These are phyloP conservation scores for Gymnogyps californianus DNA, from an alignment of 2,113 vertebrate genomes.

Conservation along the genomic window DNA sequence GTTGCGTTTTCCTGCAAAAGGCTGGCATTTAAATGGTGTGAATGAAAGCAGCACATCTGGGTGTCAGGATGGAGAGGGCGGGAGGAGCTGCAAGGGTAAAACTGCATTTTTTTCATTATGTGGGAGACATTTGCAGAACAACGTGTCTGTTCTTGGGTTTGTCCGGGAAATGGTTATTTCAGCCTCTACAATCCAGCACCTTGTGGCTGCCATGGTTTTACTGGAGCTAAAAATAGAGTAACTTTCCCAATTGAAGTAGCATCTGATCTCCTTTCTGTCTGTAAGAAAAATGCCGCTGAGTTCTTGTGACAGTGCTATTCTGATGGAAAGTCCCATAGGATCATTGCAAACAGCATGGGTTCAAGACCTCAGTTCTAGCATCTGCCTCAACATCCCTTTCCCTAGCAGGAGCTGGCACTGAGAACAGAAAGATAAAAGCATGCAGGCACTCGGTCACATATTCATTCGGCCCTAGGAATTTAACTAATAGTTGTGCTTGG, in stretches of 20 bases:
- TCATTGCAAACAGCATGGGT: neutral
- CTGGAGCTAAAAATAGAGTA: neutral
- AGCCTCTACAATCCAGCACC: neutral
- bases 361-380: neutral
- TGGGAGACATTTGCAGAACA: neutral
- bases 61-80: neutral
- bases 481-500: neutral
- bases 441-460: neutral
- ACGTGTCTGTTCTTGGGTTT: accelerated
- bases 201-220: neutral
- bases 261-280: neutral
- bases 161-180: neutral
- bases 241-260: neutral
- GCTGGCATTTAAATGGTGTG: neutral
- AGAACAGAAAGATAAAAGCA: neutral
- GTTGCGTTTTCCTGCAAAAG: neutral
- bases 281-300: neutral
- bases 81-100: neutral
- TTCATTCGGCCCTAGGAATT: neutral
- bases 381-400: neutral
- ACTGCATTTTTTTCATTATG: neutral
- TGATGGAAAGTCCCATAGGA: neutral
- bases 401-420: neutral
- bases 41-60: neutral
- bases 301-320: neutral